phyloP scores from a whole-genome alignment of 2,888 invertebrate genomes.

The Omphaloscelis lunosa region DNA sequence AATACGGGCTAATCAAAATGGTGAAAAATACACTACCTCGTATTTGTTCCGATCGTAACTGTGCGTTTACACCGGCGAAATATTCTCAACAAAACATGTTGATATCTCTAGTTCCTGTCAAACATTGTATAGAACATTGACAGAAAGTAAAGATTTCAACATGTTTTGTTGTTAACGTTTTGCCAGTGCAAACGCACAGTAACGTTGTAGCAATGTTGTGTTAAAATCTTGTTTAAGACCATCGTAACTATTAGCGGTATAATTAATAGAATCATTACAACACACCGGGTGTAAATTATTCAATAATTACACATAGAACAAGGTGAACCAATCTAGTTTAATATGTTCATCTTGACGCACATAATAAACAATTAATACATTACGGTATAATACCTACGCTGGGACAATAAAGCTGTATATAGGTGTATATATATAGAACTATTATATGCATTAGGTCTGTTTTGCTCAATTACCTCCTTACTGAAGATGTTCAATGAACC shows the following conservation, averaged over 20 bases:
- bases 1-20: not conserved
- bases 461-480: slow-evolving; percentile 51
- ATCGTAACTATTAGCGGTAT: not conserved
- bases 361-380: slow-evolving; percentile 70
- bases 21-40: not conserved
- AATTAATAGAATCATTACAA: not conserved
- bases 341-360: slow-evolving; percentile 69
- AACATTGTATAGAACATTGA: too few relatives aligned
- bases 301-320: slow-evolving; percentile 22
- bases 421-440: not conserved
- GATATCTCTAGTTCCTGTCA: too few relatives aligned
- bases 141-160: too few relatives aligned
- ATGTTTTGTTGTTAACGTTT: too few relatives aligned
- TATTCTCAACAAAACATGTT: too few relatives aligned
- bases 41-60: not conserved
- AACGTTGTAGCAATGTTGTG: not conserved
- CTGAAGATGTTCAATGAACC: slow-evolving; percentile 47
- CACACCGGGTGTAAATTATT: slow-evolving; percentile 26
- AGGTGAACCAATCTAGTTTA: slow-evolving; percentile 67
- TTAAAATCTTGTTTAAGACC: not conserved
- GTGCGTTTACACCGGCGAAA: too few relatives aligned
- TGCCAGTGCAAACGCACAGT: too few relatives aligned
- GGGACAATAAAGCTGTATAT: slow-evolving; percentile 29
- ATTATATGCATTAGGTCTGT: slow-evolving; percentile 10
- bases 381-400: slow-evolving; percentile 48